phyloP scores from a whole-genome alignment of 2,888 invertebrate species.

The Troides oblongomaculatus region DNA sequence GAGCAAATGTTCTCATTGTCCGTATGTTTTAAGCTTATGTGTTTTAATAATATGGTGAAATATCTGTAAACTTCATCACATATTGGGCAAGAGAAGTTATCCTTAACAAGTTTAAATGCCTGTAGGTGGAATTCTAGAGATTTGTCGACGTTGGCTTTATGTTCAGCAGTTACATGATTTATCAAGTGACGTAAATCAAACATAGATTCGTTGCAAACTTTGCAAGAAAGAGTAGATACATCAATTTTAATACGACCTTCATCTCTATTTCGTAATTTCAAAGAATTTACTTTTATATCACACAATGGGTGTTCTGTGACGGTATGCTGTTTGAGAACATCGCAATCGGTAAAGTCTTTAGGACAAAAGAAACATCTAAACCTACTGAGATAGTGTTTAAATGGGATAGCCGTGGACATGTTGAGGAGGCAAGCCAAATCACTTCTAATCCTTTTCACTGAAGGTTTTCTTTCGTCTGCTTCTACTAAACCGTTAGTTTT shows the following conservation, averaged over 20 bases:
- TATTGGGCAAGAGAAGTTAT: conserved; percentile 56
- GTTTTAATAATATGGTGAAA: conserved; percentile 55
- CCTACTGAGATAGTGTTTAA: conserved; percentile 60
- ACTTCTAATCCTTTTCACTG: conserved; percentile 50
- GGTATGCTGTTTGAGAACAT: conserved; percentile 58
- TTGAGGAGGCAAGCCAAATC: conserved; percentile 59
- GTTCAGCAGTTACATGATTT: conserved; percentile 50
- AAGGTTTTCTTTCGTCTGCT: conserved; percentile 39
- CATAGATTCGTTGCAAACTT: conserved; percentile 48
- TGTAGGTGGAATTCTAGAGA: conserved; percentile 48
- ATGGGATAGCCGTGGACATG: conserved; percentile 63
- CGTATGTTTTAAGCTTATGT: conserved; percentile 52
- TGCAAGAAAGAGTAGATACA: conserved; percentile 52
- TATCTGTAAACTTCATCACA: conserved; percentile 54
- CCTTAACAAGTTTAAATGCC: conserved; percentile 51
- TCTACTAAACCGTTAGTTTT: not conserved
- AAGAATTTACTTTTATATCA: conserved; percentile 53
- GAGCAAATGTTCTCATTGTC: conserved; percentile 59
- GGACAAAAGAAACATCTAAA: conserved; percentile 69
- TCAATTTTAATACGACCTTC: conserved; percentile 65
- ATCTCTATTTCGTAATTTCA: conserved; percentile 56
- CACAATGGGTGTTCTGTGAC: conserved; percentile 56
- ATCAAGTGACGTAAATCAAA: conserved; percentile 46
- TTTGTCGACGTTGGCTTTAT: conserved; percentile 48
- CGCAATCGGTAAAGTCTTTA: conserved; percentile 56